A percentile compares a stretch with the other conserved stretches of the same genome.
Conservation (phyloP, 2,888 invertebrate species). For the Epinotia brunnichana region DNA sequence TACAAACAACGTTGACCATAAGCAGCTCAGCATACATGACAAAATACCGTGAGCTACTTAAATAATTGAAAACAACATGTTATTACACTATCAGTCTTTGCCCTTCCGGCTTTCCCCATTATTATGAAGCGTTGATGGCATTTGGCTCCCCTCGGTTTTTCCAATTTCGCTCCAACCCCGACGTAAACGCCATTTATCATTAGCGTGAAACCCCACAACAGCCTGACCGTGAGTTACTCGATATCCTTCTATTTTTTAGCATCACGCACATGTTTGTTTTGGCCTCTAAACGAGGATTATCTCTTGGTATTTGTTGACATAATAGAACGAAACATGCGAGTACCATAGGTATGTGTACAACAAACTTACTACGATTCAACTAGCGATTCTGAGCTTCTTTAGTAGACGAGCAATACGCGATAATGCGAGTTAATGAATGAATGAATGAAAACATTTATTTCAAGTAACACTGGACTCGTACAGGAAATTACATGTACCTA, state of each 20-base stretch:
- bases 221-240: conserved; percentile 38
- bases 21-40: background rate
- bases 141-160: conserved; percentile 54
- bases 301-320: conserved; percentile 23
- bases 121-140: conserved; percentile 51
- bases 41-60: background rate
- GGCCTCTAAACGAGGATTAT: conserved; percentile 41
- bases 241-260: conserved; percentile 35
- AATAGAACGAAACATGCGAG: conserved; percentile 10
- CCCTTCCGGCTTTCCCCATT: conserved; percentile 50
- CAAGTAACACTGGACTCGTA: too few relatives aligned
- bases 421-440: background rate
- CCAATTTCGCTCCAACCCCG: conserved; percentile 49
- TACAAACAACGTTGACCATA: background rate
- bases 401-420: background rate
- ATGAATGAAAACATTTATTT: too few relatives aligned
- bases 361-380: conserved; percentile 7
- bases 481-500: too few relatives aligned
- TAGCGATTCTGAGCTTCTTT: background rate
- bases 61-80: conserved; percentile 10
- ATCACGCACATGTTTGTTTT: conserved; percentile 38
- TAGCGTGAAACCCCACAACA: conserved; percentile 38
- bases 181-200: conserved; percentile 44
- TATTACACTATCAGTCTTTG: conserved; percentile 45
- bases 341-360: conserved; percentile 9